These are phyloP conservation scores for Halesus radiatus DNA, from an alignment of 1,140 invertebrate species.

Conservation along the genomic window DNA sequence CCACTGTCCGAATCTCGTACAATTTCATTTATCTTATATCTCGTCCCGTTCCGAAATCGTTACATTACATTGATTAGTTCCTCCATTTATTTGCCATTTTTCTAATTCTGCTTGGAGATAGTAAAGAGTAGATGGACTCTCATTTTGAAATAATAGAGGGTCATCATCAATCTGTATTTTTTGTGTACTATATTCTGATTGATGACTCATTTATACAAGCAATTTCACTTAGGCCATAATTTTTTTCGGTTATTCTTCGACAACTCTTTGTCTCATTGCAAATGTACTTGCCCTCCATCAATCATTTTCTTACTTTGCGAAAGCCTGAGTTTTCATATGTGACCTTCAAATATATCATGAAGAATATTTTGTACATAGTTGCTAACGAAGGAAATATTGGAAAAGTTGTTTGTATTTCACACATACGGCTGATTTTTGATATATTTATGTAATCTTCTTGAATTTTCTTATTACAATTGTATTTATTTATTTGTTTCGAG, in stretches of 20 bases:
- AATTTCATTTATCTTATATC: no score
- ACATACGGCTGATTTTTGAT: no score
- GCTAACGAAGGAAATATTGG: neutral
- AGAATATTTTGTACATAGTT: neutral
- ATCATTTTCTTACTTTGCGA: neutral
- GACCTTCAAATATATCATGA: conserved; percentile 11
- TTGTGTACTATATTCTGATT: neutral
- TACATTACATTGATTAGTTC: no score
- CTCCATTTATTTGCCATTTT: no score
- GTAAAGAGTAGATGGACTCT: no score
- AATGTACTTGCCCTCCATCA: conserved; percentile 4
- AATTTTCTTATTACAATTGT: no score
- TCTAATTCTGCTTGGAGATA: no score
- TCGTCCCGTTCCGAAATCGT: no score
- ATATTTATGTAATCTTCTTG: no score
- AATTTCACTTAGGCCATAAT: conserved; percentile 19
- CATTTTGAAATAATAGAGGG: neutral
- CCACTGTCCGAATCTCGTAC: no score
- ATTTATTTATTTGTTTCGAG: no score
- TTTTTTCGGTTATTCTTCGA: neutral
- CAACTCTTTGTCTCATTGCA: conserved; percentile 23
- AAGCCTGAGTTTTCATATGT: neutral
- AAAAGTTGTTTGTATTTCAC: no score
- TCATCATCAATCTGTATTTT: conserved; percentile 16
- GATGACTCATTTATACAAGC: conserved; percentile 23